phyloP scores from a whole-genome alignment of 92 coral and sea anemone genomes.

The Siderastrea siderea region DNA sequence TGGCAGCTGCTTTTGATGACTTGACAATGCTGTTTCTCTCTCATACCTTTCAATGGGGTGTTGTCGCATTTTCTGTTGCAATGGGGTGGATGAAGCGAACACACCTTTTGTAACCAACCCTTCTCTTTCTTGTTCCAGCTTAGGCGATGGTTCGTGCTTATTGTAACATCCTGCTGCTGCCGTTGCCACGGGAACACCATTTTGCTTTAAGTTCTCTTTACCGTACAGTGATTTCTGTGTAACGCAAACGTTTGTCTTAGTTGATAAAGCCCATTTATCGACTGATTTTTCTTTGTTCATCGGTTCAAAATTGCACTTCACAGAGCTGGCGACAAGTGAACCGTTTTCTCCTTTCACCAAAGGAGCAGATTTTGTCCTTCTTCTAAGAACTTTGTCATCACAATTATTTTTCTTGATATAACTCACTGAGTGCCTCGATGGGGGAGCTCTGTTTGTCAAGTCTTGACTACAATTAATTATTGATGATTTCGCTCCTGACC shows the following conservation, averaged over 20 bases:
- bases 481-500: constrained; percentile 13
- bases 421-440: background rate
- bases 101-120: background rate
- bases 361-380: constrained; percentile 10
- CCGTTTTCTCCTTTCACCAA: background rate
- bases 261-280: background rate
- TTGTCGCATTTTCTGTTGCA: background rate
- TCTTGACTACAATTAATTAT: background rate
- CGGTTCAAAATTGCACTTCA: background rate
- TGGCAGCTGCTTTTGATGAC: constrained; percentile 23
- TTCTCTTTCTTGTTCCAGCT: background rate
- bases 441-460: background rate
- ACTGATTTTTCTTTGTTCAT: background rate
- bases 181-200: background rate
- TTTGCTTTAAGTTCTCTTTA: background rate
- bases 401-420: background rate
- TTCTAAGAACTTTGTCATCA: background rate
- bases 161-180: background rate
- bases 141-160: background rate
- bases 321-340: background rate
- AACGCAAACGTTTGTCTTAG: background rate
- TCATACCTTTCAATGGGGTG: background rate
- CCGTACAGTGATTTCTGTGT: background rate
- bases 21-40: background rate
- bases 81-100: background rate